Evolutionary conservation across 2,888 invertebrate genomes (phyloP).

Genomic region (Meganola albula): DNA sequence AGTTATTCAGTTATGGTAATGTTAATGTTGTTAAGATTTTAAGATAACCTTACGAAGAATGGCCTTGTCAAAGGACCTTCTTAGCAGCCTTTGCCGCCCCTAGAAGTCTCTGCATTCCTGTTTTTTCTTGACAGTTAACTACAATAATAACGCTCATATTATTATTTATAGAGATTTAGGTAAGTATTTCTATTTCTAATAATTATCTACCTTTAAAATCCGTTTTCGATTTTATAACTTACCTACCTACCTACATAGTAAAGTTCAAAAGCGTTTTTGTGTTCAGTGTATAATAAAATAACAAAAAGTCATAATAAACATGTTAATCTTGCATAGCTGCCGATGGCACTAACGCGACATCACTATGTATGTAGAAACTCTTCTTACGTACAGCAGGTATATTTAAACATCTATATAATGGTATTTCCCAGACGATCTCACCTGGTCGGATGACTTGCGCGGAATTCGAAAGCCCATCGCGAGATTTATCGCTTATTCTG

Average conservation of each 20-base stretch:
- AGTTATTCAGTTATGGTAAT: too few species aligned
- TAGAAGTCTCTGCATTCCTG: too few species aligned
- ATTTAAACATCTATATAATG: conserved; percentile 41
- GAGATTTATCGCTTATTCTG: conserved; percentile 76
- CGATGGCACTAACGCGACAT: conserved; percentile 47
- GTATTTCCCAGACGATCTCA: conserved; percentile 76
- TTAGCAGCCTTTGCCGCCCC: too few species aligned
- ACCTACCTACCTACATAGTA: conserved; percentile 14
- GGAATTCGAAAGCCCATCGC: conserved; percentile 77
- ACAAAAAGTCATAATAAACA: conserved; percentile 37
- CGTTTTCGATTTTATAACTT: conserved; percentile 21
- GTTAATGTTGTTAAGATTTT: too few species aligned
- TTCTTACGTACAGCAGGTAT: conserved; percentile 33
- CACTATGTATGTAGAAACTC: conserved; percentile 49
- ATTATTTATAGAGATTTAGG: too few species aligned
- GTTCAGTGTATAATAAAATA: conserved; percentile 20
- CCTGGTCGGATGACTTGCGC: conserved; percentile 72
- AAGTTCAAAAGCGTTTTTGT: conserved; percentile 13
- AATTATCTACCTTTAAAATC: conserved; percentile 22
- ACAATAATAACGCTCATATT: too few species aligned
- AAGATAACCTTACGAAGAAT: too few species aligned
- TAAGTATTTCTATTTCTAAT: conserved; percentile 31
- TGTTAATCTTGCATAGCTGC: conserved; percentile 39
- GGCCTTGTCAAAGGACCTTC: too few species aligned
- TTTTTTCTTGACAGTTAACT: too few species aligned